Evolutionary conservation across 2,888 invertebrate genomes (phyloP).

Genomic region (Sinelater perroti): DNA sequence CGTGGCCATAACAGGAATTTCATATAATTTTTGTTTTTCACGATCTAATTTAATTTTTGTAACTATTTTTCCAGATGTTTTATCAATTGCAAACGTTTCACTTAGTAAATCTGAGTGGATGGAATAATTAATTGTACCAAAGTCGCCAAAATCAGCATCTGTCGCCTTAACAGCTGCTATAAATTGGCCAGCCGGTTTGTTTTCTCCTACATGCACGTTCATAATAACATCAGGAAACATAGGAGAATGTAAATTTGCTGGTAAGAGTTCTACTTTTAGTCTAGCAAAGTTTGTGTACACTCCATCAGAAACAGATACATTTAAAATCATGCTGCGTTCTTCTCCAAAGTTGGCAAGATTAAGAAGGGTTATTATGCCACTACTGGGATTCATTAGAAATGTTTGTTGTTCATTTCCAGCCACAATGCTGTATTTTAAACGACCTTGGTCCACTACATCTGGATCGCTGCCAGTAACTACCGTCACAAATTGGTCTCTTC

Average conservation of each 20-base stretch:
- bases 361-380: slow-evolving; percentile 73
- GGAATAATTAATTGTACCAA: slow-evolving; percentile 77
- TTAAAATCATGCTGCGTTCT: slow-evolving; percentile 73
- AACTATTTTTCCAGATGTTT: slow-evolving; percentile 74
- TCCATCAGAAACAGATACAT: slow-evolving; percentile 95
- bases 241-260: slow-evolving; percentile 83
- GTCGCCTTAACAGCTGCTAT: slow-evolving; percentile 79
- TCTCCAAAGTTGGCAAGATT: slow-evolving; percentile 79
- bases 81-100: slow-evolving; percentile 78
- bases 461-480: slow-evolving; percentile 89
- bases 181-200: slow-evolving; percentile 77
- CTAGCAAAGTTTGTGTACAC: slow-evolving; percentile 91
- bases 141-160: slow-evolving; percentile 84
- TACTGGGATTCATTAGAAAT: slow-evolving; percentile 70
- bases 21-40: slow-evolving; percentile 74
- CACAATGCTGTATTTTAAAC: slow-evolving; percentile 82
- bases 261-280: slow-evolving; percentile 78
- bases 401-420: slow-evolving; percentile 82
- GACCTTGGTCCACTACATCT: slow-evolving; percentile 79
- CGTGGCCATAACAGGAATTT: slow-evolving; percentile 81
- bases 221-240: slow-evolving; percentile 79
- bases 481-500: slow-evolving; percentile 86
- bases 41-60: slow-evolving; percentile 74
- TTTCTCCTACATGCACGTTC: slow-evolving; percentile 84
- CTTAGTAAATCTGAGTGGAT: slow-evolving; percentile 79